These are phyloP conservation scores for Drosophila jambulina DNA, from an alignment of 1,140 invertebrate genomes.

Conservation along the genomic window DNA sequence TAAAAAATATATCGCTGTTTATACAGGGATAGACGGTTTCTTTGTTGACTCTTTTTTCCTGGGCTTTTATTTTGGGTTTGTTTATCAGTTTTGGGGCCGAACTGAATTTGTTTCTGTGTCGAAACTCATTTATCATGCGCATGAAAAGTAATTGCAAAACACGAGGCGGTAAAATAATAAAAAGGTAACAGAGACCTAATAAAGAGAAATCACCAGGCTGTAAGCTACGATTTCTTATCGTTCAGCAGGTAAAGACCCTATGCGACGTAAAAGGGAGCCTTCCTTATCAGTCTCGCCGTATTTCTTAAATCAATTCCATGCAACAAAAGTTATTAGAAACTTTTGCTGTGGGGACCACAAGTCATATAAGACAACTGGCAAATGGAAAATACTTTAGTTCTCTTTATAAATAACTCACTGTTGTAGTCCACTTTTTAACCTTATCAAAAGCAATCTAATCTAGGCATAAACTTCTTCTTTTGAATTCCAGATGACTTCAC, in stretches of 20 bases:
- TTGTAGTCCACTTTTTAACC: neutral
- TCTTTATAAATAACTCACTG: neutral
- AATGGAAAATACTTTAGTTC: neutral
- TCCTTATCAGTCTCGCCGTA: constrained; percentile 38
- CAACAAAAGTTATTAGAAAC: constrained; percentile 25
- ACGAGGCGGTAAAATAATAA: constrained; percentile 48
- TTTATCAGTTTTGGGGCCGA: constrained; percentile 61
- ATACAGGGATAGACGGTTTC: constrained; percentile 39
- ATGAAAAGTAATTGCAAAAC: constrained; percentile 61
- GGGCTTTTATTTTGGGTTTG: constrained; percentile 18
- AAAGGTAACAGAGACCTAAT: constrained; percentile 20
- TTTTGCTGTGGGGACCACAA: constrained; percentile 22
- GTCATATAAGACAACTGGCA: neutral
- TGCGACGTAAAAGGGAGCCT: constrained; percentile 7
- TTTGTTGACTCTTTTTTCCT: constrained; percentile 30
- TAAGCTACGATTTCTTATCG: constrained; percentile 38
- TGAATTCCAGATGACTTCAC: constrained; percentile 27
- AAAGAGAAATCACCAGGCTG: constrained; percentile 17
- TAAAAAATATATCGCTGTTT: constrained; percentile 1
- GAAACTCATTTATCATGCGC: constrained; percentile 66
- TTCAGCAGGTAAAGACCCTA: constrained; percentile 3
- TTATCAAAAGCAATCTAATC: constrained; percentile 35
- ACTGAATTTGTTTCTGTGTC: constrained; percentile 48
- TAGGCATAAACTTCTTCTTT: neutral
- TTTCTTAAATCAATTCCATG: constrained; percentile 24